Base-by-base conservation (phyloP, 2,888 invertebrate species). In the Brenthis ino region DNA sequence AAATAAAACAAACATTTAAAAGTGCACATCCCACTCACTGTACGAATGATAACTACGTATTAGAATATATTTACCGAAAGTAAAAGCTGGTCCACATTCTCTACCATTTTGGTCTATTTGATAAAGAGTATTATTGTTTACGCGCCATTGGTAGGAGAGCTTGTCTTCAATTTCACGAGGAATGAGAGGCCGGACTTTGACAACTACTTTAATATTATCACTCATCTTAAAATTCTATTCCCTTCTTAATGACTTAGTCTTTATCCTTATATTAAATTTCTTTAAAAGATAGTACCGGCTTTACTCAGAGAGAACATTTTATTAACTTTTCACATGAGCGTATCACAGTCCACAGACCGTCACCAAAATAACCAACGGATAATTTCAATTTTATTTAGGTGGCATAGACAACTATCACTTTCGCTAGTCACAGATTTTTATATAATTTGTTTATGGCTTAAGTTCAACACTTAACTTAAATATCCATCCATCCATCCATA, bases 121-220 rank as follows among this genome's bases (percentile, higher is more conserved):
- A 72, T 92, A 89, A 11, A 96, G 93, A 0, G 93, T 90, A 75
- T 95, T 94, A 61, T 93, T 94, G 64, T 93, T 89, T 48, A 95
- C 92, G 54, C 88, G 87, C 96, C 96, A 96, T 80, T 94, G 94
- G 70, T 91, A 86, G 8, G 86, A 81, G 64, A 93, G 86, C 77
- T 94, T 93, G 6, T 94, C 93, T 54, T 94, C 94, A 60, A 93
- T 88, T 86, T 96, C 96, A 60, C 95, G 94, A 77, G 92, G 85
- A 77, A 95, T 95, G 12, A 96, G 82, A 28, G 96, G 96, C 57
- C 96, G 94, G 73, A 96, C 93, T 91, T 96, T 95, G 71, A 96
- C 95, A 69, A 95, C 96, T 65, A 96, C 96, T 93, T 96, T 95
- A 64, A 96, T 95, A 81, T 94, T 95, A 81, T 94, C 94, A 80